These are phyloP conservation scores for Notospermus geniculatus DNA, from an alignment of 1,140 invertebrate species.

Conservation along the genomic window DNA sequence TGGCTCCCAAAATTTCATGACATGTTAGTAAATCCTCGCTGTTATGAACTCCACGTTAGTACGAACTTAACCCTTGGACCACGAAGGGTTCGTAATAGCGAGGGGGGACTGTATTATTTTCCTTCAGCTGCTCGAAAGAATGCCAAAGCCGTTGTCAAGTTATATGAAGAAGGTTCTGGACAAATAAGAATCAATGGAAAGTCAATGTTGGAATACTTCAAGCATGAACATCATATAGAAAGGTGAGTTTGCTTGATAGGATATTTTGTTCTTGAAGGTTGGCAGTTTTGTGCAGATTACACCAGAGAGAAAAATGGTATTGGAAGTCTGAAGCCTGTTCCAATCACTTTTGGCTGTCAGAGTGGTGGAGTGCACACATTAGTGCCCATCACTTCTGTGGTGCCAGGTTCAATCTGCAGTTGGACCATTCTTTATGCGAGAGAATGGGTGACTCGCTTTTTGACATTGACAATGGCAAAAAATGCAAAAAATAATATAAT, in stretches of 20 bases:
- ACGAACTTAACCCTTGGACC: too few relatives aligned
- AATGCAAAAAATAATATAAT: too few relatives aligned
- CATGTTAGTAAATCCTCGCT: too few relatives aligned
- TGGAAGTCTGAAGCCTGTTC: too few relatives aligned
- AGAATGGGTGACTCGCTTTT: neutral
- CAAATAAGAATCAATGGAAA: conserved; percentile 76
- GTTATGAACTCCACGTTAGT: too few relatives aligned
- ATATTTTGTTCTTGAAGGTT: too few relatives aligned
- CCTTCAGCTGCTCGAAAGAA: conserved; percentile 69
- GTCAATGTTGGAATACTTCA: conserved; percentile 66
- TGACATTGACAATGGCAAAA: too few relatives aligned
- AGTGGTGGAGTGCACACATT: neutral
- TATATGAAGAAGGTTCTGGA: conserved; percentile 75
- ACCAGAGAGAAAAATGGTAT: too few relatives aligned
- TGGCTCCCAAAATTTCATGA: too few relatives aligned
- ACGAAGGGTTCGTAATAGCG: too few relatives aligned
- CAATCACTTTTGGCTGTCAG: neutral
- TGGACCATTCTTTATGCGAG: neutral
- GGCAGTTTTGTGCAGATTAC: too few relatives aligned
- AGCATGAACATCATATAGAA: conserved; percentile 18
- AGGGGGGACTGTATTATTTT: too few relatives aligned
- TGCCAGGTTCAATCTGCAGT: neutral
- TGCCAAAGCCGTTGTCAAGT: conserved; percentile 66
- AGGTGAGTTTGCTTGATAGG: neutral
- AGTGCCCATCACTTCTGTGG: neutral